phyloP scores from a whole-genome alignment of 2,113 vertebrate genomes.

The Herpailurus yagouaroundi region DNA sequence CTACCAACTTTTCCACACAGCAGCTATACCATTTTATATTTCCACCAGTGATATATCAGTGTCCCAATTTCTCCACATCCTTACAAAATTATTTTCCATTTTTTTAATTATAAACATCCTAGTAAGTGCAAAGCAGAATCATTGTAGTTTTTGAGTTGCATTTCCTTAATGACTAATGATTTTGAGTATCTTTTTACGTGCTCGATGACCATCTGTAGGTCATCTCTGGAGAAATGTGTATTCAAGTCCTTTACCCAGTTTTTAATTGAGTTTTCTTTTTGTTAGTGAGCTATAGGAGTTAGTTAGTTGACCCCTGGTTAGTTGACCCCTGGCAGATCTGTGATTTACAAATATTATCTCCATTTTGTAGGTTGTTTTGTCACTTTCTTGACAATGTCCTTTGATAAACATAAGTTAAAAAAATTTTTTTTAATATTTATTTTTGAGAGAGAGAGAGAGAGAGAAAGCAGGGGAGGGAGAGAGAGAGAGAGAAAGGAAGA shows the following conservation, averaged over 20 bases:
- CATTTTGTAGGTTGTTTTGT: neutral
- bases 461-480: too few relatives aligned
- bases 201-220: neutral
- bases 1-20: neutral
- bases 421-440: too few relatives aligned
- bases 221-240: neutral
- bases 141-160: constrained; percentile 8
- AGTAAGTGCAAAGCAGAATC: neutral
- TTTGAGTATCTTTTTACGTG: neutral
- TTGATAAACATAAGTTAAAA: neutral
- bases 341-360: neutral
- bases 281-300: neutral
- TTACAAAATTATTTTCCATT: neutral
- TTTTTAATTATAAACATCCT: neutral
- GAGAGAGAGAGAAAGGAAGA: too few relatives aligned
- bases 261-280: neutral
- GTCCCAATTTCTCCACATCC: neutral
- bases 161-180: neutral
- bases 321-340: neutral
- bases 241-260: neutral
- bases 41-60: neutral
- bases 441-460: too few relatives aligned
- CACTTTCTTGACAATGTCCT: neutral
- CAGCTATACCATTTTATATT: neutral
- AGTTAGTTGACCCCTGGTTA: neutral